Evolutionary conservation across 2,113 vertebrate genomes (phyloP), one percentile per base, ranked within the genome.

Genomic region (Circaetus gallicus): DNA sequence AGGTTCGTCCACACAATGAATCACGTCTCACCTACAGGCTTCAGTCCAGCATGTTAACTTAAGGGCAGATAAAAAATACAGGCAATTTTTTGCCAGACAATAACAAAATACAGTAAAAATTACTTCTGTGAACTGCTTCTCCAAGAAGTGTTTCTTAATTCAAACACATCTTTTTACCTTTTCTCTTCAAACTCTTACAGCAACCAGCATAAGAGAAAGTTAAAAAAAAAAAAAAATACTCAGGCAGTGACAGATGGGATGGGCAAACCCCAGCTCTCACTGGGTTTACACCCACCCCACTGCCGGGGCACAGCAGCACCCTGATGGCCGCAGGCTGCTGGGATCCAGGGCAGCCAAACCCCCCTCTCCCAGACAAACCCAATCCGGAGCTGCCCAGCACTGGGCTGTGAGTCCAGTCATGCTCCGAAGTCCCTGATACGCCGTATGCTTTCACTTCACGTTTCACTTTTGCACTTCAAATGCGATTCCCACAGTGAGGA

Each of bases 361-460:
- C 32, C 29, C 31, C 25, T 58, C n/a, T 87, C 22, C 67, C 38
- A 91, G 66, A 19, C 47, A 82, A 76, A 32, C 56, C 40, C 52
- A 79, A 22, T 40, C 47, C 3, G 2, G 56, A 93, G 55, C 53
- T 29, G 53, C 55, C 66, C 28, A 32, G 38, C 38, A 29, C 36
- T 34, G 56, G 50, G 15, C 84, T n/a, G 8, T 0, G 1, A 61
- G n/a, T 43, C 52, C 36, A 7, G 82, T 40, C 58, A 13, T 14
- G 43, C 86, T 49, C 67, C 5, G 0, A n/a, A 70, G 50, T 22
- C 62, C 59, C 42, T 1, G 0, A 5, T 6, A 24, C 0, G 0
- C 70, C 0, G 2, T 70, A 38, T 32, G 74, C 79, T 92, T 91
- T 93, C 82, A 28, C 59, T 84, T 81, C 89, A 62, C 6, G 5